Evolutionary conservation across 2,113 vertebrate genomes (phyloP).

Genomic region (Lamprotornis superbus): DNA sequence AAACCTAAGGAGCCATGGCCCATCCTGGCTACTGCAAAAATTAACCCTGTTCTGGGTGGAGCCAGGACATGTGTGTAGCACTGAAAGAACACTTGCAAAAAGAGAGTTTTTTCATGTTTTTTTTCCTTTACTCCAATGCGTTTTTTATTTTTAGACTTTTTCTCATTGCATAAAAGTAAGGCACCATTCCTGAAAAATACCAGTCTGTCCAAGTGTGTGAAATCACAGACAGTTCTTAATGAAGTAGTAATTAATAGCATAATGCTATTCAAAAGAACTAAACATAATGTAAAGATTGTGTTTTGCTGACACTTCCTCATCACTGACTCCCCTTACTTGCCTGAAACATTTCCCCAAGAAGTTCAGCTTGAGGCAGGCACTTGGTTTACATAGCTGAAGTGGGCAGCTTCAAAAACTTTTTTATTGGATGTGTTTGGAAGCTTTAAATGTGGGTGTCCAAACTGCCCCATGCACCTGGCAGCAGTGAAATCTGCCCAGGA

Average conservation of each 20-base stretch:
- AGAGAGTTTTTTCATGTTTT: fast-evolving
- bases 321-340: neutral
- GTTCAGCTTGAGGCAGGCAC: neutral
- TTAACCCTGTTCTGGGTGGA: neutral
- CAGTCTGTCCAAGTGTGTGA: neutral
- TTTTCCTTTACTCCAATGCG: neutral
- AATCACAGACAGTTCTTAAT: neutral
- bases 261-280: neutral
- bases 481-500: neutral
- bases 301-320: neutral
- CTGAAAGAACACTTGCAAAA: neutral
- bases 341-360: neutral
- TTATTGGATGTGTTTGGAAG: neutral
- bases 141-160: neutral
- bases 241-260: neutral
- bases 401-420: neutral
- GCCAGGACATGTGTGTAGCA: fast-evolving
- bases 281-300: fast-evolving
- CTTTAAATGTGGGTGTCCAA: neutral
- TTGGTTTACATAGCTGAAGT: neutral
- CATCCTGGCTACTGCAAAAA: neutral
- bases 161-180: neutral
- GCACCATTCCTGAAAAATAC: neutral
- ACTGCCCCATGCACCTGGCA: neutral
- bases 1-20: neutral